phyloP scores from a whole-genome alignment of 2,797 vertebrate genomes.

The Poeciliopsis presidionis region DNA sequence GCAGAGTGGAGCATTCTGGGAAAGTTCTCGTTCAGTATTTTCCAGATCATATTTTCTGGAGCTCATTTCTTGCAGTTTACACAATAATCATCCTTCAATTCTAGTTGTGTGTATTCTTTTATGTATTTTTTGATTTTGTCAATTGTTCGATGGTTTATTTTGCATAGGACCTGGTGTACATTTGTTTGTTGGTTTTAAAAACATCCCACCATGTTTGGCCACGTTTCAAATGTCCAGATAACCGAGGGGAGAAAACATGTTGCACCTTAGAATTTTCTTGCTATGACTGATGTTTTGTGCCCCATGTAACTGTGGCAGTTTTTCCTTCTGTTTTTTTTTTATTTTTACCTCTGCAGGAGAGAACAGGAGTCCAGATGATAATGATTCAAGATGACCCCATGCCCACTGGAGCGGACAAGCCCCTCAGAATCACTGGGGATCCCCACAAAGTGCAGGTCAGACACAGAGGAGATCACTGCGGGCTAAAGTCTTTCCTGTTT shows the following conservation, averaged over 20 bases:
- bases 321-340: background rate
- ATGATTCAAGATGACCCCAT: slow-evolving; percentile 99
- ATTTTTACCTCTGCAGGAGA: slow-evolving; percentile 84
- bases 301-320: slow-evolving; percentile 38
- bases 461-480: slow-evolving; percentile 24
- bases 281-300: slow-evolving; percentile 24
- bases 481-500: slow-evolving; percentile 27
- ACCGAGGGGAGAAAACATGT: slow-evolving; percentile 1
- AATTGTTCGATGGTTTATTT: background rate
- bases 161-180: background rate
- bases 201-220: background rate
- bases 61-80: background rate
- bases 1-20: background rate
- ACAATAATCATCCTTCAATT: too few species aligned
- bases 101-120: background rate
- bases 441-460: slow-evolving; percentile 98
- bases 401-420: slow-evolving; percentile 98
- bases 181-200: background rate
- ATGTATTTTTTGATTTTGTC: background rate
- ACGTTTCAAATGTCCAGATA: background rate
- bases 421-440: slow-evolving; percentile 97
- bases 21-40: background rate
- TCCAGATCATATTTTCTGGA: background rate
- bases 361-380: slow-evolving; percentile 98
- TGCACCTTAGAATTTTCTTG: slow-evolving; percentile 15